Base-by-base conservation (phyloP, 2,888 invertebrate species). In the Phyllotreta striolata region DNA sequence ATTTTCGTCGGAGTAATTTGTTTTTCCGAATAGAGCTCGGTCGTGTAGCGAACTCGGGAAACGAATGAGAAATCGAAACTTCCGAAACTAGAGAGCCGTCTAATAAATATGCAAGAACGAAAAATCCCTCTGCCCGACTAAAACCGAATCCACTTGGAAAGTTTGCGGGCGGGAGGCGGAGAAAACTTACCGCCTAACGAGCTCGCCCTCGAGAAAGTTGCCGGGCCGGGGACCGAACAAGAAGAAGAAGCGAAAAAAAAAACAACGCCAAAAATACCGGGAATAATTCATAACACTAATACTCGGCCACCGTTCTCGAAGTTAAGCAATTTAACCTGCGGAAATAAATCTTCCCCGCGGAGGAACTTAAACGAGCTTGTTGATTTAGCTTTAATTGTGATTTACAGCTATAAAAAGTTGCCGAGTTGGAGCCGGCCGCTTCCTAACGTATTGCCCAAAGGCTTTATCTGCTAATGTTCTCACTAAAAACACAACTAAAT, bases 261-360 rank as follows among this genome's bases (percentile, higher is more conserved):
- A 24, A 24, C 24, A 66, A 63, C 61, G 57, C 46, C 60, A 66
- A 56, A 66, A 66, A 63, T 60, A 46, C 46, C 41, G 40, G 46
- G 62, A 52, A 56, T 66, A 66, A 63, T 60, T 66, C 57, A 63
- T 60, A 63, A 63, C 60, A 49, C 54, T 66, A 63, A 66, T 63
- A 61, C 60, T 49, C 47, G 37, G 49, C 40, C 52, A 59, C 58
- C 41, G 49, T 59, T 59, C 41, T 59, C 14, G 52, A 62, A 62
- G 59, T 63, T 66, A 46, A 60, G 63, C 66, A 62, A 59, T 66
- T 66, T 57, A 60, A 66, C 62, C 60, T 55, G 56, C 55, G 44
- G 49, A 12, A 43, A 59, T 62, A 62, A 66, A 62, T 66, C 59
- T 66, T 49, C 40, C 41, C 24, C 12, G n/a, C n/a, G 49, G 38